Evolutionary conservation across 2,888 invertebrate genomes (phyloP), one percentile per base, ranked within the genome.

Genomic region (Eristalinus aeneus): DNA sequence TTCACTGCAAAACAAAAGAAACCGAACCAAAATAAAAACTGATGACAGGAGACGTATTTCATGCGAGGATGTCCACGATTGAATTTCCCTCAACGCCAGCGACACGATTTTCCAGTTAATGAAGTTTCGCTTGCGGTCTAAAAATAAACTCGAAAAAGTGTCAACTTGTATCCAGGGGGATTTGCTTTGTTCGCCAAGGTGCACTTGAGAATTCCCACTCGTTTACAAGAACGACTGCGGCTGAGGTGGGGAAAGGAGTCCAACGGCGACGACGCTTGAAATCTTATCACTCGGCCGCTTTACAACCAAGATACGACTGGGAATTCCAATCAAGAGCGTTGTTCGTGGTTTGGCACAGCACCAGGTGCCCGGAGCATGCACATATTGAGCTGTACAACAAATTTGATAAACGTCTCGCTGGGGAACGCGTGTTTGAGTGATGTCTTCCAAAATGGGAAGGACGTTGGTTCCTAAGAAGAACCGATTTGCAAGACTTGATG

Each of bases 71-170:
- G 53, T 16, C 16, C 77, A 67, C 60, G 60, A 71, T 39, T 72
- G 76, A 34, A 82, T 54, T 77, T 82, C 54, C 81, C 61, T 23
- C 31, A 71, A 53, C 67, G 27, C 27, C 27, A 60, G 20, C 60
- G 27, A 31, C 0, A 2, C 27, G 3, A n/a, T 31, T 31, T 60
- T 27, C 22, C 54, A 16, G 22, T 22, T 54, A 54, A 54, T 34
- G 9, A 34, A 34, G 8, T 34, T 34, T 34, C 34, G 34, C 34
- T 39, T 39, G 20, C 20, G 56, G 20, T 39, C 56, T 67, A 65
- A 27, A 65, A 74, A 65, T 74, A 74, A 31, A 4, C n/a, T 2
- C 53, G 12, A 32, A 5, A n/a, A 2, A n/a, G 22, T 4, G 5
- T 31, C 31, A 31, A 53, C 53, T 32, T 12, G 39, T 73, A 27